These are phyloP conservation scores for Ivindomyrus marchei DNA, from an alignment of 2,113 vertebrate species.

Conservation along the genomic window DNA sequence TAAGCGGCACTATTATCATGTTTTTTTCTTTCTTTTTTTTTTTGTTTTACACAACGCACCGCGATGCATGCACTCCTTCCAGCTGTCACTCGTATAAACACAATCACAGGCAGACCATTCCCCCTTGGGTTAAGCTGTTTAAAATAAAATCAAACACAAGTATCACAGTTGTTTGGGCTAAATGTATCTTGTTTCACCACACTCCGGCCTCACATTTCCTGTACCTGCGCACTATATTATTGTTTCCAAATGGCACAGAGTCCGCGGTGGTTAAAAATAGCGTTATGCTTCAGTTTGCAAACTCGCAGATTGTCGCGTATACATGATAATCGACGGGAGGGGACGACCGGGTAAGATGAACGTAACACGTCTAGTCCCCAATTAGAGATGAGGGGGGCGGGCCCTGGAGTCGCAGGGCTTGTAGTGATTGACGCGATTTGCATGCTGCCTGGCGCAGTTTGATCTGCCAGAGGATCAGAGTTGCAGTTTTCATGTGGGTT, in stretches of 20 bases:
- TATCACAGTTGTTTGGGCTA: background rate
- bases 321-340: background rate
- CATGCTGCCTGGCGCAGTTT: slow-evolving; percentile 43
- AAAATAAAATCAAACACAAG: slow-evolving; percentile 1
- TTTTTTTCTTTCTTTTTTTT: background rate
- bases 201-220: background rate
- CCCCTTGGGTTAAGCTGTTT: slow-evolving; percentile 1
- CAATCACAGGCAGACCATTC: background rate
- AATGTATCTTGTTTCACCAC: background rate
- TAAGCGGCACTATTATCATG: background rate
- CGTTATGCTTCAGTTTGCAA: background rate
- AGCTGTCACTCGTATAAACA: slow-evolving; percentile 8
- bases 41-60: background rate
- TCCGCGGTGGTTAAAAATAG: background rate
- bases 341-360: background rate
- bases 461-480: slow-evolving; percentile 15
- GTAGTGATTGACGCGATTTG: slow-evolving; percentile 49
- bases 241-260: background rate
- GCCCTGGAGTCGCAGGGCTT: slow-evolving; percentile 40
- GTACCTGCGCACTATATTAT: slow-evolving; percentile 1
- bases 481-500: slow-evolving; percentile 30
- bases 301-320: background rate
- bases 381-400: slow-evolving; percentile 50
- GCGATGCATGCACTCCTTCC: background rate
- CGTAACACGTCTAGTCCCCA: slow-evolving; percentile 37